phyloP scores from a whole-genome alignment of 2,888 invertebrate genomes.

The Leptopilina syphax region DNA sequence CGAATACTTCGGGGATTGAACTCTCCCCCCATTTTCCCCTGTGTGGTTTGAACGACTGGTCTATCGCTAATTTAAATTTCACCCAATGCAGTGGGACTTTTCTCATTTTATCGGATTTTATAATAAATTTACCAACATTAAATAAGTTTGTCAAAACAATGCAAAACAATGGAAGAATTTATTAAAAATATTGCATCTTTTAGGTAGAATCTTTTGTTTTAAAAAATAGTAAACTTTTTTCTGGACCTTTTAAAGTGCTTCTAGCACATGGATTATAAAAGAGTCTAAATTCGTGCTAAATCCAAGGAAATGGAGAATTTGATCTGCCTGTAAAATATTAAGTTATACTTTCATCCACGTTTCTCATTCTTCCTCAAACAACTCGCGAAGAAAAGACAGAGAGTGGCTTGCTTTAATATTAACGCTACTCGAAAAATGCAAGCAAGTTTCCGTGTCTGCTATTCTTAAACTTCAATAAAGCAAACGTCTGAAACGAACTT shows the following conservation, averaged over 20 bases:
- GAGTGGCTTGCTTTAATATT: conserved; percentile 36
- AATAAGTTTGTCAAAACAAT: no score
- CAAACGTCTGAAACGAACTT: conserved; percentile 5
- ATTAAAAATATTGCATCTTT: no score
- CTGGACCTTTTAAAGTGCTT: conserved; percentile 7
- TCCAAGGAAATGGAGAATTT: conserved; percentile 21
- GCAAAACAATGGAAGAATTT: no score
- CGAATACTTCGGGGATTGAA: conserved; percentile 36
- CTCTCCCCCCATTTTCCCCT: not conserved
- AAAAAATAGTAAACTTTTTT: no score
- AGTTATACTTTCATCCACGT: conserved; percentile 37
- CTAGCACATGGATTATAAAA: conserved; percentile 9
- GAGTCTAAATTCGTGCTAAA: conserved; percentile 29
- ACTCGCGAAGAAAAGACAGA: conserved; percentile 13
- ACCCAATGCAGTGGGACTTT: not conserved
- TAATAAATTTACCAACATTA: no score
- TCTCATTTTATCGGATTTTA: no score
- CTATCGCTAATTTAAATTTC: conserved; percentile 38
- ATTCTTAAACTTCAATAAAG: conserved; percentile 32
- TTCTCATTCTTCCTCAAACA: conserved; percentile 35
- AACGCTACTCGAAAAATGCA: conserved; percentile 26
- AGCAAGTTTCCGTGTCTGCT: conserved; percentile 38
- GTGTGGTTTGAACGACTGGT: conserved; percentile 36
- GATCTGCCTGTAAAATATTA: conserved; percentile 34
- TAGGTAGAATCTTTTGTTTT: no score